Evolutionary conservation across 2,797 vertebrate species (phyloP), one percentile per base, ranked within the genome.

Genomic region (Carduelis carduelis): DNA sequence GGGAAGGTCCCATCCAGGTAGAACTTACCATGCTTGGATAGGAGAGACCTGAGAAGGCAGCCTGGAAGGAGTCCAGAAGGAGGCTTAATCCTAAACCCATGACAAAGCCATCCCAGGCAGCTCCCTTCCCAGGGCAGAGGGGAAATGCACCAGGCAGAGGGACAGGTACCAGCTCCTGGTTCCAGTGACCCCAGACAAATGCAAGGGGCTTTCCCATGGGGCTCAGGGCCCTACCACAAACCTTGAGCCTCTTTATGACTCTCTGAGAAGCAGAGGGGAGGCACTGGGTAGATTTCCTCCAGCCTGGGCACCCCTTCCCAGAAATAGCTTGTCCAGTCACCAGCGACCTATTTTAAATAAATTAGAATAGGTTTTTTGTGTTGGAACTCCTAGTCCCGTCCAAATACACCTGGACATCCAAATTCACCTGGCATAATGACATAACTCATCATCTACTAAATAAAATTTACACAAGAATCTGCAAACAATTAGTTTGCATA

Each of bases 11-110:
- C 9, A 9, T 15, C n/a, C n/a, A 28, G 47, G 13, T 56, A 66
- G 65, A 47, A 72, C 8, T 12, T 30, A 18, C 4, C 64, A 30
- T 0, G 0, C 26, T 64, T 3, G 2, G 47, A n/a, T 34, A 34
- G 59, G 14, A 55, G 20, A 52, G 39, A 69, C 7, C 18, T 0
- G 0, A 75, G 53, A 61, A 64, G 44, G 32, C 46, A 34, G 27
- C 23, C 57, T 66, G 85, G 65, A 78, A 90, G 75, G 37, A 15
- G 6, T 56, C 65, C 61, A 92, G 60, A 26, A 44, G 35, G 37
- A 75, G 5, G 2, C 12, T 35, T 93, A 85, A 90, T 83, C 69
- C 90, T 14, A 74, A 94, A 72, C 41, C 21, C 27, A 5, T 34
- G 69, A 77, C 3, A 4, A 81, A 76, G 66, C 35, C 69, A 61